Conservation (phyloP, 2,113 vertebrate species). For the Callocephalon fimbriatum region DNA sequence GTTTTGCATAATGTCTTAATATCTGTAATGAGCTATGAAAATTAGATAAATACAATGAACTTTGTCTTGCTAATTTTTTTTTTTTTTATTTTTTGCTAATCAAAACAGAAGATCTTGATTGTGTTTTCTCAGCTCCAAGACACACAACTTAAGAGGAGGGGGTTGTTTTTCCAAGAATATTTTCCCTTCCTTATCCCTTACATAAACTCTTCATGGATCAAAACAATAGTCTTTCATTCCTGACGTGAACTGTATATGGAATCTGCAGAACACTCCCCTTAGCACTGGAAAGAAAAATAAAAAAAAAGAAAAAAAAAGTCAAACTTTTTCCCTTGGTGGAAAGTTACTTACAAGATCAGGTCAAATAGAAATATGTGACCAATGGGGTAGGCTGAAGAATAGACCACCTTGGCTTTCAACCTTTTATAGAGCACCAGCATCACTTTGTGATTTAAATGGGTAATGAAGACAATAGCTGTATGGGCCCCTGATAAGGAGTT, state of each 20-base stretch:
- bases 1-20: slow-evolving; percentile 39
- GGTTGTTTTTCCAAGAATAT: slow-evolving; percentile 76
- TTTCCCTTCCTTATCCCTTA: slow-evolving; percentile 72
- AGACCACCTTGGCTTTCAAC: slow-evolving; percentile 3
- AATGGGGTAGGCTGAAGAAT: background rate
- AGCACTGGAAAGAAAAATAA: background rate
- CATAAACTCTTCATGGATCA: slow-evolving; percentile 57
- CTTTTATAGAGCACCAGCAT: background rate
- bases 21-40: slow-evolving; percentile 59
- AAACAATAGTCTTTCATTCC: slow-evolving; percentile 74
- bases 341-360: background rate
- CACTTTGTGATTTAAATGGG: background rate
- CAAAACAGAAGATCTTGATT: slow-evolving; percentile 69
- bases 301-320: background rate
- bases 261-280: slow-evolving; percentile 59
- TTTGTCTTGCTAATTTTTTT: slow-evolving; percentile 44
- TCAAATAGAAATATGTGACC: slow-evolving; percentile 33
- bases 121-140: slow-evolving; percentile 76
- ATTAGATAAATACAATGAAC: slow-evolving; percentile 66
- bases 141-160: slow-evolving; percentile 73
- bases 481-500: background rate
- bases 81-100: slow-evolving; percentile 55
- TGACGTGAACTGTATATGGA: slow-evolving; percentile 50
- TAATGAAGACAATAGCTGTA: background rate
- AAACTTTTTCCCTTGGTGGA: background rate